Base-by-base conservation (phyloP, 2,888 invertebrate species). In the Anaspis maculata region DNA sequence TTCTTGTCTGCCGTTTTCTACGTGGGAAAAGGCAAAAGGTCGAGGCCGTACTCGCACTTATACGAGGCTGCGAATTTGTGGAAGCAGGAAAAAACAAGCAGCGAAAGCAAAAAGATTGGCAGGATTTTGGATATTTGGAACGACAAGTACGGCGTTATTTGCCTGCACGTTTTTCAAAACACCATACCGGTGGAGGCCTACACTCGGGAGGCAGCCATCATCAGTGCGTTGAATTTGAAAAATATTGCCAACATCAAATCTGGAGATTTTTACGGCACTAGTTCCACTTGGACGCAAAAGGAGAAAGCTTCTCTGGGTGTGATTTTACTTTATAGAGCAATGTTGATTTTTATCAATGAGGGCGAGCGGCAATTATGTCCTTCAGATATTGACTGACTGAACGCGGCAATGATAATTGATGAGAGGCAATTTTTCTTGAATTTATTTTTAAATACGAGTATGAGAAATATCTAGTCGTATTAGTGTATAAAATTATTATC, bases 121-220 rank as follows among this genome's bases (percentile, higher is more conserved):
- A 74, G 76, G 33, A 96, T 97, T 38, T 60, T 90, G 7, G 80
- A 87, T 50, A 88, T 97, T 42, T 97, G 96, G 96, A 70, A 75
- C 1, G 71, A 73, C 44, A 79, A 80, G 32, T 69, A 74, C 9
- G 96, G 96, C 1, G 92, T 97, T 0, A 77, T 96, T 1, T 91
- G 92, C 35, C 68, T 96, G 1, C 89, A 90, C 51, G 75, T 92
- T 25, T 96, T 91, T 60, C 90, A 90, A 52, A 91, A 92, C 61
- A 79, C 85, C 1, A 82, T 89, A 28, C 84, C 91, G 0, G 86
- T 82, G 0, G 97, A 97, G 62, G 96, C 97, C 0, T 89, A 83
- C 48, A 91, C 92, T 0, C 71, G 95, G 42, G 97, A 97, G 64
- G 95, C 95, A 0, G 79, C 88, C 6, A 94, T 97, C 76, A 92